These are phyloP conservation scores for Amblyteles armatorius DNA, from an alignment of 2,888 invertebrate genomes.

Conservation along the genomic window DNA sequence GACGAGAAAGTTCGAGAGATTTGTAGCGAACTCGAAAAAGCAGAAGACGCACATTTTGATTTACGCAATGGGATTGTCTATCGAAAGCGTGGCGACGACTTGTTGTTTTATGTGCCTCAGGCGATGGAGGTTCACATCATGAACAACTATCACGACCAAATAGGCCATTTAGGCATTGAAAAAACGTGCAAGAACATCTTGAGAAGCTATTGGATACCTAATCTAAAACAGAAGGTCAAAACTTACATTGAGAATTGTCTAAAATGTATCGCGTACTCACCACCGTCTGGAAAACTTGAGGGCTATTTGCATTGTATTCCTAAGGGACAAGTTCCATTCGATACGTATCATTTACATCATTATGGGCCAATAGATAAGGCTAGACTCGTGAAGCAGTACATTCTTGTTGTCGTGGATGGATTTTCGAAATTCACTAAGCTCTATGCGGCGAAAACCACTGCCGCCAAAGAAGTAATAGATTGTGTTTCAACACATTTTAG, in stretches of 20 bases:
- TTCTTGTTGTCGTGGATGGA: constrained; percentile 73
- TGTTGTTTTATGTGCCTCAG: constrained; percentile 66
- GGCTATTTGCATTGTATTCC: constrained; percentile 61
- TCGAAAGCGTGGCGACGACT: constrained; percentile 40
- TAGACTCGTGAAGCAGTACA: constrained; percentile 72
- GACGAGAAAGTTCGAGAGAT: constrained; percentile 45
- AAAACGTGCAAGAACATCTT: constrained; percentile 59
- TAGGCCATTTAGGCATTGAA: constrained; percentile 66
- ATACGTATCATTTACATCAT: constrained; percentile 61
- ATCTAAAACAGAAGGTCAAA: constrained; percentile 36
- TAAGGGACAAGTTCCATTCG: constrained; percentile 64
- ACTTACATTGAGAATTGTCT: constrained; percentile 55
- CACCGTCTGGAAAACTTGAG: constrained; percentile 54
- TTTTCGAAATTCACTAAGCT: constrained; percentile 74
- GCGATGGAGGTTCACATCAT: constrained; percentile 54
- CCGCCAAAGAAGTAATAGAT: background rate
- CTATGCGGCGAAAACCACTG: constrained; percentile 51
- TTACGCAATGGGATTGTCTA: constrained; percentile 67
- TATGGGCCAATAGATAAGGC: constrained; percentile 67
- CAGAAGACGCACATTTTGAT: constrained; percentile 57
- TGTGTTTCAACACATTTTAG: background rate
- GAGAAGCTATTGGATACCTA: constrained; percentile 56
- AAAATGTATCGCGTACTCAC: constrained; percentile 62
- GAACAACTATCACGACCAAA: constrained; percentile 64
- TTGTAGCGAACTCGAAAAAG: constrained; percentile 17